A percentile compares a stretch with the other conserved stretches of the same genome.
Conservation (phyloP, 2,797 vertebrate species). For the Acanthornis magna region DNA sequence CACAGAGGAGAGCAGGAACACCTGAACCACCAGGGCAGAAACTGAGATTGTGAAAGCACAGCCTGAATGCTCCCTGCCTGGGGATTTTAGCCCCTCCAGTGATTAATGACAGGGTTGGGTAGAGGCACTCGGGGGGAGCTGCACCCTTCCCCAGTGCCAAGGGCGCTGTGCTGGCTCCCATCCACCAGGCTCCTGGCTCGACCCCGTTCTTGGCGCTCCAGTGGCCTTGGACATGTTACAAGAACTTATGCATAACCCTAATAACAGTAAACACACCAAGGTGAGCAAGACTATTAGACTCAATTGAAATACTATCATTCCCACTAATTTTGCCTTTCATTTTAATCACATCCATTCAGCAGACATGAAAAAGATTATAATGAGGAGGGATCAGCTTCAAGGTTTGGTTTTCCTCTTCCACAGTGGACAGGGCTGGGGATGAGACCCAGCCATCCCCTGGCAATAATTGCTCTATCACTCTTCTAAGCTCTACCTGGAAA, state of each 20-base stretch:
- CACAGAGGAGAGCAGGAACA: not conserved
- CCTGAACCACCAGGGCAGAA: not conserved
- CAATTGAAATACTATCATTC: not conserved
- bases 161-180: not conserved
- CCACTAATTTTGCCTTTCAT: conserved; percentile 13
- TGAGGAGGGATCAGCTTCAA: not conserved
- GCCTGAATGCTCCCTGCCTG: accelerated
- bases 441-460: accelerated
- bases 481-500: not conserved
- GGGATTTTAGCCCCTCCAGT: not conserved
- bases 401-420: not conserved
- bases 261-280: not conserved
- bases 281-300: not conserved
- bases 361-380: not conserved
- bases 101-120: not conserved
- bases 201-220: not conserved
- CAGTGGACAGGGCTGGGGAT: accelerated
- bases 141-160: not conserved
- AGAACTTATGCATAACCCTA: not conserved
- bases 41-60: not conserved
- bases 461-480: not conserved
- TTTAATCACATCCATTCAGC: conserved; percentile 1
- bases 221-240: not conserved
- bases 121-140: not conserved
- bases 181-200: not conserved